Evolutionary conservation across 1,140 invertebrate species (phyloP).

Genomic region (Apis florea): DNA sequence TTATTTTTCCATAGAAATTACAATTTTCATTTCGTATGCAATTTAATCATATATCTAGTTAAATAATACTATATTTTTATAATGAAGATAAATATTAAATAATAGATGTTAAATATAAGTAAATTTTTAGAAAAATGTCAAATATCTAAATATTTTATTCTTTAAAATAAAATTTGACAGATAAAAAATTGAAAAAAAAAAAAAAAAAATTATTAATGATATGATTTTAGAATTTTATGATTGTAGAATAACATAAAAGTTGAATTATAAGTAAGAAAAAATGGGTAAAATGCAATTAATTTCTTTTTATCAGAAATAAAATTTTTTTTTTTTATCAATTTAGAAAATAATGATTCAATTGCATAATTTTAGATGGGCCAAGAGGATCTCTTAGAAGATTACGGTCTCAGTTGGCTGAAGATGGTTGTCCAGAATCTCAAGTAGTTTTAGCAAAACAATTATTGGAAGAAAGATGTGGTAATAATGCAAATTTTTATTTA

Average conservation of each 20-base stretch:
- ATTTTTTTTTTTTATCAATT: not conserved
- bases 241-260: not conserved
- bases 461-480: conserved; percentile 86
- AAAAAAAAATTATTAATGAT: not conserved
- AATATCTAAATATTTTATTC: not conserved
- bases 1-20: not conserved
- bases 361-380: conserved; percentile 82
- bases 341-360: not conserved
- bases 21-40: not conserved
- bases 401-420: conserved; percentile 87
- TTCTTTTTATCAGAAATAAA: not conserved
- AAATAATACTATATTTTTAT: not conserved
- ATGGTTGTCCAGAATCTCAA: conserved; percentile 91
- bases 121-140: not conserved
- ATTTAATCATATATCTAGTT: not conserved
- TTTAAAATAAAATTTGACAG: not conserved
- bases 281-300: not conserved
- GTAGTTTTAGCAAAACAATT: conserved; percentile 88
- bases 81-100: not conserved
- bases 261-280: not conserved
- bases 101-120: not conserved
- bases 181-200: not conserved
- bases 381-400: conserved; percentile 84
- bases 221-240: too few relatives aligned
- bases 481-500: conserved; percentile 35